Conservation (phyloP, 2,113 vertebrate genomes). For the Percina caprodes region DNA sequence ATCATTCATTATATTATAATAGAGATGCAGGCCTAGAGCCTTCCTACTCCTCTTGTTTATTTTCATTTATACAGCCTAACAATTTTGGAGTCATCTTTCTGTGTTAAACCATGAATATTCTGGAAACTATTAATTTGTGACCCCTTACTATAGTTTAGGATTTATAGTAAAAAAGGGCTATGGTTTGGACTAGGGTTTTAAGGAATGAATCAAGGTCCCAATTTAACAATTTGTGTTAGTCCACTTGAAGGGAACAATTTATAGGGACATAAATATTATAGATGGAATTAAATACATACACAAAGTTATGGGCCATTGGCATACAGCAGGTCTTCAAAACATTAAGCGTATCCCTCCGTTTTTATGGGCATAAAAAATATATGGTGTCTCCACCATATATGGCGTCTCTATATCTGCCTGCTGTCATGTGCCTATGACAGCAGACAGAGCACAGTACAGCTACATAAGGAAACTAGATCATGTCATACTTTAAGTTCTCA, state of each 20-base stretch:
- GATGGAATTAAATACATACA: no score
- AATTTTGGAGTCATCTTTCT: not conserved
- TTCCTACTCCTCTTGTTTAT: conserved; percentile 22
- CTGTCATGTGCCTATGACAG: no score
- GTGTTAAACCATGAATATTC: conserved; percentile 8
- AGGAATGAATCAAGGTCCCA: not conserved
- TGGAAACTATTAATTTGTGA: conserved; percentile 10
- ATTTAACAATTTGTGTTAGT: not conserved
- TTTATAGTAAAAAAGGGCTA: conserved; percentile 5
- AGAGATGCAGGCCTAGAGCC: not conserved
- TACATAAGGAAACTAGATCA: not conserved
- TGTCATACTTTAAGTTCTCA: not conserved
- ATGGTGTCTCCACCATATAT: no score
- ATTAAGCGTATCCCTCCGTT: no score
- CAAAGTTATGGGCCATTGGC: no score
- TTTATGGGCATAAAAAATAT: no score
- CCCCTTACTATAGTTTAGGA: not conserved
- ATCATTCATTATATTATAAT: conserved; percentile 39
- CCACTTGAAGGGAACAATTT: no score
- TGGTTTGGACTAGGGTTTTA: not conserved
- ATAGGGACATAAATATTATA: no score
- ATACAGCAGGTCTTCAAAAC: no score
- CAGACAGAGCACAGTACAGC: not conserved
- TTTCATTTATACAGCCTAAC: conserved; percentile 26
- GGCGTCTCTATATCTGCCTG: no score